These are phyloP conservation scores for Actenoides hombroni DNA, from an alignment of 2,113 vertebrate species.

Conservation along the genomic window DNA sequence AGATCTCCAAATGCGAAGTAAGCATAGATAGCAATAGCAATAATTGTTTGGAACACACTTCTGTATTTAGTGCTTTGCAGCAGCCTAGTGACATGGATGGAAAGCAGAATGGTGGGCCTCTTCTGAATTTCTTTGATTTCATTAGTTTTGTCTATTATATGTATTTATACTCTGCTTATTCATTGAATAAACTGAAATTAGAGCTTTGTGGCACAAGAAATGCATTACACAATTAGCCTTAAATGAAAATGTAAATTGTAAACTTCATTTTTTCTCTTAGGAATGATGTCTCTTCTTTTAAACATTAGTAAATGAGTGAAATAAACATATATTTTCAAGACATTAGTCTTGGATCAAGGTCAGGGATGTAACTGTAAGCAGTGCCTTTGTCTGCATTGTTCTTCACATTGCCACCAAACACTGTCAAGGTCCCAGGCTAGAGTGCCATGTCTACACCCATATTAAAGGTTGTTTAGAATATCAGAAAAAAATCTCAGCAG, in stretches of 20 bases:
- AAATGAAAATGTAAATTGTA: background rate
- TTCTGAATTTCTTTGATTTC: background rate
- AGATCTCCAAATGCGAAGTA: background rate
- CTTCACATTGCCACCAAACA: background rate
- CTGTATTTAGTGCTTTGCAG: background rate
- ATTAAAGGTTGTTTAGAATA: background rate
- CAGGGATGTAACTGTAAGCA: background rate
- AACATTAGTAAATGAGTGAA: background rate
- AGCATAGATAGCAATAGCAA: background rate
- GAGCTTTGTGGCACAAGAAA: background rate
- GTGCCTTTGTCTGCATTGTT: background rate
- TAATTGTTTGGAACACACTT: background rate
- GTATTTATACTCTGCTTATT: background rate
- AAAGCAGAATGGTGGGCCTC: background rate
- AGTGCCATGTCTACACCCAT: background rate
- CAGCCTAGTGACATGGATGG: background rate
- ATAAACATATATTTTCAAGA: background rate
- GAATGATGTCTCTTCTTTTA: background rate
- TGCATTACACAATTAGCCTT: background rate
- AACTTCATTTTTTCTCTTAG: background rate
- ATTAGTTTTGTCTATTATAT: background rate
- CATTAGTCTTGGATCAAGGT: background rate
- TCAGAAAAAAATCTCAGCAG: background rate
- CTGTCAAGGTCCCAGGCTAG: background rate
- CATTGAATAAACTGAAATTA: background rate